Conservation (phyloP, 2,888 invertebrate genomes). For the Pemphredon lugubris region DNA sequence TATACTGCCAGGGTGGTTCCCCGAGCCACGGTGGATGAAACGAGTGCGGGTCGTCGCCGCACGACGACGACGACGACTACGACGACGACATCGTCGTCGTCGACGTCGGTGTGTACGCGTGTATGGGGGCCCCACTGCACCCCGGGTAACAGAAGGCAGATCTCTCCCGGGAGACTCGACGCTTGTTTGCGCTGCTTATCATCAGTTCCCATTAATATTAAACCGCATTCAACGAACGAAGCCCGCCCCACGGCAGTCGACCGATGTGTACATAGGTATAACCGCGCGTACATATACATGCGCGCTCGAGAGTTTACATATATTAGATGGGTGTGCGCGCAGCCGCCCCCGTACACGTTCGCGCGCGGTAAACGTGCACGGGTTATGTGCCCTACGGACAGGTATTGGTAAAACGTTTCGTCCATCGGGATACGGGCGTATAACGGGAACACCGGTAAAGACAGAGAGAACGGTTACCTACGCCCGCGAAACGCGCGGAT, state of each 20-base stretch:
- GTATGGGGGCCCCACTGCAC: conserved; percentile 72
- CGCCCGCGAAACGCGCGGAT: conserved; percentile 13
- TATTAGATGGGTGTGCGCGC: conserved; percentile 35
- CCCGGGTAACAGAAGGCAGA: conserved; percentile 80
- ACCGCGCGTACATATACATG: conserved; percentile 35
- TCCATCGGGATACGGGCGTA: background rate
- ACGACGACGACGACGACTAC: no score
- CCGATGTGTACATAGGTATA: conserved; percentile 66
- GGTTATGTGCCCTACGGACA: background rate
- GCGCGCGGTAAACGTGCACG: background rate
- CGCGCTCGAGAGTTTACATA: conserved; percentile 43
- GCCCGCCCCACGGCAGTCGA: conserved; percentile 66
- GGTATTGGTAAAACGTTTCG: background rate
- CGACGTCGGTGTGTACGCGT: conserved; percentile 42
- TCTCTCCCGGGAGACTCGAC: conserved; percentile 81
- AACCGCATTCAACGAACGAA: conserved; percentile 81
- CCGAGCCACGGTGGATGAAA: conserved; percentile 13
- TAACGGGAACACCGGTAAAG: background rate
- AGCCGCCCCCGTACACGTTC: background rate
- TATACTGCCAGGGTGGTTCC: conserved; percentile 51
- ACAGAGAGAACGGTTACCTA: background rate
- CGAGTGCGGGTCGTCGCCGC: conserved; percentile 24
- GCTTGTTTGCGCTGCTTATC: conserved; percentile 82
- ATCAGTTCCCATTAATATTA: conserved; percentile 81
- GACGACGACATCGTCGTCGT: conserved; percentile 15